Base-by-base conservation (phyloP, 1,140 invertebrate species). In the Trachymyrmex septentrionalis region DNA sequence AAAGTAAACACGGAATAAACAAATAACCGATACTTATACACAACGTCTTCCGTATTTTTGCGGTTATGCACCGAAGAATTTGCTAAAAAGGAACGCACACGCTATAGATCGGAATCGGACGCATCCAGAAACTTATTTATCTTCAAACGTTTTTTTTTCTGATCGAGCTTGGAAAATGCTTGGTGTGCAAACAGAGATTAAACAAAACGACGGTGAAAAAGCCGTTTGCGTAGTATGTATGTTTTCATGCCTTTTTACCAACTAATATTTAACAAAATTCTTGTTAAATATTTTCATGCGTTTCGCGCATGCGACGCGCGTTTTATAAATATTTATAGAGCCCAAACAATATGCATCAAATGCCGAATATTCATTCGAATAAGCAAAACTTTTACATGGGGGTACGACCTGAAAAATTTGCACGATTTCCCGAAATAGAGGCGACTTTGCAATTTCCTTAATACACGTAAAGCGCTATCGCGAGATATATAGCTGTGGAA, bases 291-390 rank as follows among this genome's bases (percentile, higher is more conserved):
- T 84, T 84, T 84, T 84, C 27, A 73, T 55, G 38, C 38, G 63
- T 73, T 27, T 73, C 44, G 80, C 66, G 34, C 64, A 21, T 48
- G 30, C 69, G 44, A 61, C 38, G 24, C 57, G 38, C 24, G 27
- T 73, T 84, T 75, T 75, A 75, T 84, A 75, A 84, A 84, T 84
- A 84, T 84, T 84, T 84, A 84, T 84, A 48, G 57, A 75, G 55
- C 19, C 24, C 69, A 75, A 84, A 84, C 80, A 84, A 84, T 84
- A 75, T 75, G 80, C 69, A 57, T 73, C 55, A 84, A 84, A 84
- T 53, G 69, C 0, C 69, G 55, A 84, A 84, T 75, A 75, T 84
- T 55, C 69, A 73, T 84, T 44, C 55, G 57, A 75, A 75, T 84
- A 34, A 84, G 55, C 71, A 61, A 61, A 27, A 84, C 34, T 61